phyloP scores from a whole-genome alignment of 2,888 invertebrate genomes.

The Nebria salina region DNA sequence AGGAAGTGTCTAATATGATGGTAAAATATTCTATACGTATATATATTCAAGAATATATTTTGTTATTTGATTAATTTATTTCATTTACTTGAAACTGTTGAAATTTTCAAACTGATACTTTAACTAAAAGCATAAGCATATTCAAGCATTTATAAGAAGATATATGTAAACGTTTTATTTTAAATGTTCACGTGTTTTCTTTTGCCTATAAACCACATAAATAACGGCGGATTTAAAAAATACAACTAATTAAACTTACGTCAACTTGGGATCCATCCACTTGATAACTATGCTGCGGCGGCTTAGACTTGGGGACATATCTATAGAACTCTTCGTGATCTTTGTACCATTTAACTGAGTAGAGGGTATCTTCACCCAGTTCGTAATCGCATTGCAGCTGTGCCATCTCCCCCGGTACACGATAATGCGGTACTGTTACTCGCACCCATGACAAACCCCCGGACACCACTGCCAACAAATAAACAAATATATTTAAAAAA shows the following conservation, averaged over 20 bases:
- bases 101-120: no score
- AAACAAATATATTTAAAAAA: neutral
- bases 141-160: no score
- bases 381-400: conserved; percentile 61
- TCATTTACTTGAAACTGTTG: no score
- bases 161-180: no score
- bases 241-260: conserved; percentile 64
- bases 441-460: conserved; percentile 60
- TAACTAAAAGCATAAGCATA: no score
- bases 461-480: conserved; percentile 24
- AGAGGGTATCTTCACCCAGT: conserved; percentile 70
- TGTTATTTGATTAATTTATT: no score
- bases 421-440: conserved; percentile 61
- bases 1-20: no score
- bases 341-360: conserved; percentile 87
- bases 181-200: no score
- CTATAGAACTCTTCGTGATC: conserved; percentile 87
- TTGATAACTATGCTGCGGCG: conserved; percentile 76
- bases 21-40: no score
- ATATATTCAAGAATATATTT: no score
- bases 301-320: conserved; percentile 77
- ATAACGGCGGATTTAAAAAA: neutral
- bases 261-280: conserved; percentile 76
- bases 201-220: no score
- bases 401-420: conserved; percentile 60